phyloP scores from a whole-genome alignment of 2,888 invertebrate species.

The Crossocerus cetratus region DNA sequence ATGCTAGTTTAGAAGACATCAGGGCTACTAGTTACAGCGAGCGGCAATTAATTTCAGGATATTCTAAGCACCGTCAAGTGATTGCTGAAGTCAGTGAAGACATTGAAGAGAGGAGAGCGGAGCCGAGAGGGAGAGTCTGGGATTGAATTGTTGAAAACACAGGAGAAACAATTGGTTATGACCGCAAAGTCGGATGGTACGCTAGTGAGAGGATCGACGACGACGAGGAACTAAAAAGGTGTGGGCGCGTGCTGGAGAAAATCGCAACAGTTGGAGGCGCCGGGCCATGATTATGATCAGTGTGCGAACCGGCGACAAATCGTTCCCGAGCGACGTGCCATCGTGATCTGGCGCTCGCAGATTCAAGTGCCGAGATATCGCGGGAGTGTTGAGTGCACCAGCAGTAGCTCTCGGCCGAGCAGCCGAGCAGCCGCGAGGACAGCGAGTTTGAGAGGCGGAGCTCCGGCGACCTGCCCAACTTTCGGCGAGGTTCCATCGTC shows the following conservation, averaged over 20 bases:
- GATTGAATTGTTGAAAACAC: slow-evolving; percentile 3
- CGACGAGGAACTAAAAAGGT: slow-evolving; percentile 12
- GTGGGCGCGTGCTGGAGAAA: neutral
- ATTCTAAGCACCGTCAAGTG: slow-evolving; percentile 34
- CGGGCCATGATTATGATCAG: slow-evolving; percentile 48
- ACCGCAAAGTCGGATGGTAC: slow-evolving; percentile 72
- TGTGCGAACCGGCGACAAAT: slow-evolving; percentile 38
- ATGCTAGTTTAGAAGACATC: too few species aligned
- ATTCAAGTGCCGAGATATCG: slow-evolving; percentile 51
- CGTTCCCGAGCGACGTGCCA: slow-evolving; percentile 46
- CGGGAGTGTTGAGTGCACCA: slow-evolving; percentile 35
- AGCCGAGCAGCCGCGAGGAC: slow-evolving; percentile 13
- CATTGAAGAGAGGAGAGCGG: slow-evolving; percentile 11
- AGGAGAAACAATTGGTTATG: slow-evolving; percentile 62
- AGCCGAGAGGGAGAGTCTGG: slow-evolving; percentile 12
- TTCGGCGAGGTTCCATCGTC: slow-evolving; percentile 29
- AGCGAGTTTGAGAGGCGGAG: slow-evolving; percentile 7
- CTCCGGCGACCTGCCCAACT: slow-evolving; percentile 17
- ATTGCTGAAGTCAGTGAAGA: slow-evolving; percentile 19
- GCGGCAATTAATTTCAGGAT: slow-evolving; percentile 48
- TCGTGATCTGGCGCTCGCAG: slow-evolving; percentile 41
- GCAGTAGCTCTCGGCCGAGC: neutral
- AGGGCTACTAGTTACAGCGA: neutral
- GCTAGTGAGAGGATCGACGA: slow-evolving; percentile 32
- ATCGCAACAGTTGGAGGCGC: neutral